Percentiles rank a stretch among this genome's conserved stretches.
Evolutionary conservation across 2,113 vertebrate genomes (phyloP).

Genomic region (Thunnus thynnus): DNA sequence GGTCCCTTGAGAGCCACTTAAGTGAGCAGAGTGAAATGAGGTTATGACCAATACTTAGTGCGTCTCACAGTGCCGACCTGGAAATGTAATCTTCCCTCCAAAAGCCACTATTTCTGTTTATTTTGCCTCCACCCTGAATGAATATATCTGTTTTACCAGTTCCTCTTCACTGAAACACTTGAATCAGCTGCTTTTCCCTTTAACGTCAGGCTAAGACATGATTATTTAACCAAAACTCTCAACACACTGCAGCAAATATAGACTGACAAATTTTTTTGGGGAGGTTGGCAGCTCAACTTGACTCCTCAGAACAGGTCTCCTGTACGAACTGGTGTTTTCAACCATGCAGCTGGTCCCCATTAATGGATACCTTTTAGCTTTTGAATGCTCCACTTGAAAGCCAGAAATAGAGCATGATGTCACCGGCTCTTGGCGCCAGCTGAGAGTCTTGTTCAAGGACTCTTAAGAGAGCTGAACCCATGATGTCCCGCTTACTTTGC

Average conservation of each 20-base stretch:
- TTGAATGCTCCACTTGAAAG: conserved; percentile 73
- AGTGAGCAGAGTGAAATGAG: conserved; percentile 74
- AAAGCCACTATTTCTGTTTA: conserved; percentile 44
- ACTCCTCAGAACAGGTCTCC: conserved; percentile 32
- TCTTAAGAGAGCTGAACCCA: conserved; percentile 51
- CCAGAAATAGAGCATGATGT: conserved; percentile 82
- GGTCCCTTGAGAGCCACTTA: conserved; percentile 68
- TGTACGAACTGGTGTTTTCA: conserved; percentile 33
- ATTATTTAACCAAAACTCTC: conserved; percentile 2
- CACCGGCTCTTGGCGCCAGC: conserved; percentile 69
- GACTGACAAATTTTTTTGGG: neutral
- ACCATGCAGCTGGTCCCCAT: conserved; percentile 72
- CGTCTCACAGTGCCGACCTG: conserved; percentile 50
- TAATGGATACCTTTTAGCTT: conserved; percentile 80
- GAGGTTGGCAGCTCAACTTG: conserved; percentile 23
- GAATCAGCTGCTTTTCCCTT: conserved; percentile 2
- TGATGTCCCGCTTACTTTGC: conserved; percentile 24
- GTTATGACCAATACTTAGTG: conserved; percentile 70
- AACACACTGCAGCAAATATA: neutral
- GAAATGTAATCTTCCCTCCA: conserved; percentile 55
- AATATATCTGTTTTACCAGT: conserved; percentile 4
- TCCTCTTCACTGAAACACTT: neutral
- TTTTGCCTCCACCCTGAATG: conserved; percentile 19
- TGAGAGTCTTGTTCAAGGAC: conserved; percentile 67
- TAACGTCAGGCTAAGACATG: neutral